Conservation (phyloP, 2,797 vertebrate species). For the Sylvia borin region DNA sequence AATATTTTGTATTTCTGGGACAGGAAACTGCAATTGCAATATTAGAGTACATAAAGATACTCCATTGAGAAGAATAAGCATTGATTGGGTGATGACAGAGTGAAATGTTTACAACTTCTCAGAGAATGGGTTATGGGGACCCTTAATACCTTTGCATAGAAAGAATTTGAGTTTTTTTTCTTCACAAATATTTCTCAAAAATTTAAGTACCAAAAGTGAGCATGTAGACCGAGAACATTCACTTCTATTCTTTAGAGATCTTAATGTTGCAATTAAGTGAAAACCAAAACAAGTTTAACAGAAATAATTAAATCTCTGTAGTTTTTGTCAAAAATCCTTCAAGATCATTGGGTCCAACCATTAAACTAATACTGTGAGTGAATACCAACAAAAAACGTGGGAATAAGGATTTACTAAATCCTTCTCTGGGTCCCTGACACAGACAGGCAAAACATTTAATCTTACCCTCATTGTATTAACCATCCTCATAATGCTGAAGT, state of each 20-base stretch:
- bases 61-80: not conserved
- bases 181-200: not conserved
- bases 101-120: not conserved
- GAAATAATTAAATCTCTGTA: not conserved
- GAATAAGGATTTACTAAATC: not conserved
- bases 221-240: not conserved
- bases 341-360: rapidly evolving
- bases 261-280: not conserved
- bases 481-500: not conserved
- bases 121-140: not conserved
- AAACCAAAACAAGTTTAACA: not conserved
- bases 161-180: not conserved
- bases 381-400: not conserved
- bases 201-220: not conserved
- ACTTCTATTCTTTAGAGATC: not conserved
- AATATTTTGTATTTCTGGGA: not conserved
- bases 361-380: not conserved
- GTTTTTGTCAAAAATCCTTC: not conserved
- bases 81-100: not conserved
- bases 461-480: not conserved
- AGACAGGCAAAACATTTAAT: not conserved
- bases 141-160: not conserved
- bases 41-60: not conserved
- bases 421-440: not conserved
- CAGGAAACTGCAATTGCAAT: not conserved